A percentile compares a stretch with the other conserved stretches of the same genome.
These are phyloP conservation scores for Pitangus sulphuratus DNA, from an alignment of 2,797 vertebrate genomes.

Conservation along the genomic window DNA sequence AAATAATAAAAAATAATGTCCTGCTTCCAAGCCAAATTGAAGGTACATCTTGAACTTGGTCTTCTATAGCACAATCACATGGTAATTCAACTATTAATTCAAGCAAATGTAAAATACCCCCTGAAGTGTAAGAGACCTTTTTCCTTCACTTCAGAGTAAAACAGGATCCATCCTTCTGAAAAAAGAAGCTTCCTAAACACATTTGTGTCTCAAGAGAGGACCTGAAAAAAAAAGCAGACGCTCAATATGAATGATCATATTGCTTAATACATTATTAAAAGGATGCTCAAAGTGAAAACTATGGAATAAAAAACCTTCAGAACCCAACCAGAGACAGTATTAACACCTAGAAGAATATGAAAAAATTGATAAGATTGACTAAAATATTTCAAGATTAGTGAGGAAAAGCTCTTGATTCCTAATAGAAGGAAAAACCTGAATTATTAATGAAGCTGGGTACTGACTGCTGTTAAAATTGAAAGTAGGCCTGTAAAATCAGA, in stretches of 20 bases:
- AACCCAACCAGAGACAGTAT: neutral
- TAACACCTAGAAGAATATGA: neutral
- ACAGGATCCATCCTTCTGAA: neutral
- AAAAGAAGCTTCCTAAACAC: neutral
- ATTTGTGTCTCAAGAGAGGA: neutral
- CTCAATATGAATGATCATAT: neutral
- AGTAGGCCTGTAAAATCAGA: neutral
- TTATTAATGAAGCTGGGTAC: neutral
- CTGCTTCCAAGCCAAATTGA: neutral
- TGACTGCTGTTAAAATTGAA: neutral
- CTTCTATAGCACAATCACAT: neutral
- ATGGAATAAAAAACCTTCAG: neutral
- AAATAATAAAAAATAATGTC: accelerated
- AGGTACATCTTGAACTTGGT: neutral
- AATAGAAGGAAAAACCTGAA: neutral
- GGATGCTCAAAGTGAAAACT: neutral
- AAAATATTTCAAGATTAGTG: neutral
- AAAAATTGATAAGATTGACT: neutral
- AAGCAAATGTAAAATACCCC: neutral
- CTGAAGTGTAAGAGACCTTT: neutral
- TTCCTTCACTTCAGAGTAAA: neutral
- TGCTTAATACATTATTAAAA: neutral
- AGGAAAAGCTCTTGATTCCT: neutral
- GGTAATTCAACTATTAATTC: neutral
- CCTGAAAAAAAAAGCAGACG: neutral